phyloP scores from a whole-genome alignment of 2,888 invertebrate genomes.

The Geotrupes spiniger region DNA sequence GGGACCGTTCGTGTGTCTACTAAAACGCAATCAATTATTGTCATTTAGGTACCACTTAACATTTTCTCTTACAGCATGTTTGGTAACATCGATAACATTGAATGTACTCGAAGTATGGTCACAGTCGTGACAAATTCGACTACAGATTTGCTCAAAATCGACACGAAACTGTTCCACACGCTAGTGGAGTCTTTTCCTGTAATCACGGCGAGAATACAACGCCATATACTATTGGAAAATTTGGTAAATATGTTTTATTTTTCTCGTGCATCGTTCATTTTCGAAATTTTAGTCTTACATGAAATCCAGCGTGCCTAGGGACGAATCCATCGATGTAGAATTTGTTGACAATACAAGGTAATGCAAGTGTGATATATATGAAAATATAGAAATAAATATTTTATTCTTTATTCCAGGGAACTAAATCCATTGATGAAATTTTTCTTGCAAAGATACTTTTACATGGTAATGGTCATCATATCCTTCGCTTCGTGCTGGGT shows the following conservation, averaged over 20 bases:
- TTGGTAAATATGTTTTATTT: slow-evolving; percentile 17
- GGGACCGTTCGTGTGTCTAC: too few species aligned
- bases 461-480: slow-evolving; percentile 1
- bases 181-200: slow-evolving; percentile 5
- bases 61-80: slow-evolving; percentile 12
- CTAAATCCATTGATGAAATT: neutral
- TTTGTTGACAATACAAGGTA: neutral
- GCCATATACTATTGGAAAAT: slow-evolving; percentile 23
- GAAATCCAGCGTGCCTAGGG: slow-evolving; percentile 3
- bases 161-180: slow-evolving; percentile 5
- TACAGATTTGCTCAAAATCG: slow-evolving; percentile 11
- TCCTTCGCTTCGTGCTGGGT: slow-evolving; percentile 20
- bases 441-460: slow-evolving; percentile 2
- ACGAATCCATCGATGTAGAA: neutral
- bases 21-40: too few species aligned
- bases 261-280: neutral
- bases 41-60: neutral
- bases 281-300: slow-evolving; percentile 13
- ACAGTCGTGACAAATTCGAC: slow-evolving; percentile 2
- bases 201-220: slow-evolving; percentile 17
- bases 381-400: too few species aligned
- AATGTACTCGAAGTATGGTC: slow-evolving; percentile 17
- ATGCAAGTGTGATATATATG: neutral
- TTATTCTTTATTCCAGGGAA: neutral
- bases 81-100: slow-evolving; percentile 16